A percentile compares a stretch with the other conserved stretches of the same genome.
Conservation (phyloP, 2,797 vertebrate species). For the Mycteria americana region DNA sequence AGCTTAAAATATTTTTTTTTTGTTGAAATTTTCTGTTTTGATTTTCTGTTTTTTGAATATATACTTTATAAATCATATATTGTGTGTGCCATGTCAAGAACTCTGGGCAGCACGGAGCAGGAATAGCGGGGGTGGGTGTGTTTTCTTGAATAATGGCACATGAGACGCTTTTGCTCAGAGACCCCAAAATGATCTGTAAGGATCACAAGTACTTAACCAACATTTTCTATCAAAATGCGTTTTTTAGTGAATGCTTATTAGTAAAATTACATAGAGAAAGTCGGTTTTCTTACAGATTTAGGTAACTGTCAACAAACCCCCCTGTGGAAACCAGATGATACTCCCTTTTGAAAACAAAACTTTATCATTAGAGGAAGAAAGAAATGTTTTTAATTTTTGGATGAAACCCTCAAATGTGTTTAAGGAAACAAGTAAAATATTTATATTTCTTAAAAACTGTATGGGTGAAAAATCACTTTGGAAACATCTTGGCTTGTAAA, state of each 20-base stretch:
- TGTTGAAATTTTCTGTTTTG: not conserved
- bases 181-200: not conserved
- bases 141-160: not conserved
- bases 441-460: not conserved
- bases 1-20: not conserved
- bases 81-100: not conserved
- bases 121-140: not conserved
- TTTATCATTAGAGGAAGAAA: not conserved
- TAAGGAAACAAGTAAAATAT: not conserved
- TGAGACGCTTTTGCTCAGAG: not conserved
- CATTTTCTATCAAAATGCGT: not conserved
- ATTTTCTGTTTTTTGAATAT: not conserved
- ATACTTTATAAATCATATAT: fast-evolving
- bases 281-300: not conserved
- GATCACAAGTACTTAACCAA: not conserved
- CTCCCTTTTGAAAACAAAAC: not conserved
- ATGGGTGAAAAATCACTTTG: not conserved
- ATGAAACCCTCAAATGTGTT: not conserved
- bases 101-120: not conserved
- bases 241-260: not conserved
- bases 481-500: not conserved
- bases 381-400: not conserved
- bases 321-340: not conserved
- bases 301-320: not conserved
- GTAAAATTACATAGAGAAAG: not conserved